phyloP scores from a whole-genome alignment of 2,888 invertebrate genomes.

The Papilio gigon region DNA sequence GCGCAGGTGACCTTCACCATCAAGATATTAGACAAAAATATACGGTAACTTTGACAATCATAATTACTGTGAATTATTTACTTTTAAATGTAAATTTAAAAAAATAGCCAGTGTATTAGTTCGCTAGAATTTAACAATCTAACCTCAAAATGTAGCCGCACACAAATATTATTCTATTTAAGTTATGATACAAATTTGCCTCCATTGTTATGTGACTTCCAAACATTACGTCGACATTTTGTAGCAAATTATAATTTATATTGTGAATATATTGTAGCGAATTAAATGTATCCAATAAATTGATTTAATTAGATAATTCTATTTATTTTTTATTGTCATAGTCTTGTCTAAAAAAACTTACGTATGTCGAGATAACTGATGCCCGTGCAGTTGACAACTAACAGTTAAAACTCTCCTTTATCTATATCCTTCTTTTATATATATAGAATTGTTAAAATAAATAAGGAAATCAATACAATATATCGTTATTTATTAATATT shows the following conservation, averaged over 20 bases:
- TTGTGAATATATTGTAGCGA: slow-evolving; percentile 8
- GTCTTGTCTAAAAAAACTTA: background rate
- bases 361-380: too few species aligned
- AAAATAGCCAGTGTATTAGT: background rate
- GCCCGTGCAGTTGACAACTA: too few species aligned
- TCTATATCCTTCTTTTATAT: too few species aligned
- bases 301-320: background rate
- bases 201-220: background rate
- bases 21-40: too few species aligned
- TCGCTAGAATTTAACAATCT: background rate
- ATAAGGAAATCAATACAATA: too few species aligned
- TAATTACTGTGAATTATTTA: background rate
- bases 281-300: slow-evolving; percentile 2
- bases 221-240: background rate
- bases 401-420: too few species aligned
- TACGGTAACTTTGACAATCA: too few species aligned
- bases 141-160: background rate
- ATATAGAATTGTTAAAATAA: too few species aligned
- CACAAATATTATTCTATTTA: too few species aligned
- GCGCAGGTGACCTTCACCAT: too few species aligned
- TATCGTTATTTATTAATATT: background rate
- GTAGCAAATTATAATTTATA: background rate
- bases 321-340: background rate
- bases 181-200: background rate
- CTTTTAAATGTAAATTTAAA: background rate